Percentiles rank a stretch among this genome's conserved stretches.
Conservation (phyloP, 30 jellyfish, hydroid and myxozoan genomes). For the Nemopilema nomurai region DNA sequence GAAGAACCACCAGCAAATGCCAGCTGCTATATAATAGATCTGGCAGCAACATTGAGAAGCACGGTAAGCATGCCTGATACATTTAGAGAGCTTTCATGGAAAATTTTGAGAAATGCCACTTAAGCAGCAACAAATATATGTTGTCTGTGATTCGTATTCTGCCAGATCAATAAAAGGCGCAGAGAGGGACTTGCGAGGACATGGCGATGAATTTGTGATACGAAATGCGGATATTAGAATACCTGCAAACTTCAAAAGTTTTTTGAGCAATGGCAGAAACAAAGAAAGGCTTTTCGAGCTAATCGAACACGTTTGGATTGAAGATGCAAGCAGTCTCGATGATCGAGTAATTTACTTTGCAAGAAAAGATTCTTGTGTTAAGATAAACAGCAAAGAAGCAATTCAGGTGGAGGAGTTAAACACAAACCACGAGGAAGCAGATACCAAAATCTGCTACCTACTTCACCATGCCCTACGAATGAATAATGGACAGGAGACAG, state of each 20-base stretch:
- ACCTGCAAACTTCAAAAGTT: constrained; percentile 31
- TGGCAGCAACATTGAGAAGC: constrained; percentile 37
- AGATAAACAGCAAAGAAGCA: constrained; percentile 6
- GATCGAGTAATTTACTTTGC: constrained; percentile 41
- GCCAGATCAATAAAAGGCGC: constrained; percentile 44
- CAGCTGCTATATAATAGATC: constrained; percentile 20
- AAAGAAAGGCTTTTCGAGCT: constrained; percentile 11
- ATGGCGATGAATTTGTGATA: constrained; percentile 5
- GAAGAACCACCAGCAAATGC: not conserved
- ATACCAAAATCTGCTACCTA: constrained; percentile 29
- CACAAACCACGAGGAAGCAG: constrained; percentile 37
- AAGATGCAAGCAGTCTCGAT: constrained; percentile 27
- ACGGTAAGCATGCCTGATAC: constrained; percentile 19
- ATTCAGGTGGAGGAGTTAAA: constrained; percentile 1
- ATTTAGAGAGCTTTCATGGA: constrained; percentile 14
- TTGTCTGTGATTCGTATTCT: constrained; percentile 46
- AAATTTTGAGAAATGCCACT: constrained; percentile 21
- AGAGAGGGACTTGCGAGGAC: constrained; percentile 18
- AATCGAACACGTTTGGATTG: constrained; percentile 46
- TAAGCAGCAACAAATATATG: constrained; percentile 12
- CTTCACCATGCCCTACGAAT: constrained; percentile 25
- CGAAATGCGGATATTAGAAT: constrained; percentile 11
- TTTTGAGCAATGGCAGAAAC: constrained; percentile 1
- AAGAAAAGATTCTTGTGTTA: constrained; percentile 30
- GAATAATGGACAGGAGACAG: constrained; percentile 19